phyloP scores from a whole-genome alignment of 2,113 vertebrate genomes.

The Taurulus bubalis region DNA sequence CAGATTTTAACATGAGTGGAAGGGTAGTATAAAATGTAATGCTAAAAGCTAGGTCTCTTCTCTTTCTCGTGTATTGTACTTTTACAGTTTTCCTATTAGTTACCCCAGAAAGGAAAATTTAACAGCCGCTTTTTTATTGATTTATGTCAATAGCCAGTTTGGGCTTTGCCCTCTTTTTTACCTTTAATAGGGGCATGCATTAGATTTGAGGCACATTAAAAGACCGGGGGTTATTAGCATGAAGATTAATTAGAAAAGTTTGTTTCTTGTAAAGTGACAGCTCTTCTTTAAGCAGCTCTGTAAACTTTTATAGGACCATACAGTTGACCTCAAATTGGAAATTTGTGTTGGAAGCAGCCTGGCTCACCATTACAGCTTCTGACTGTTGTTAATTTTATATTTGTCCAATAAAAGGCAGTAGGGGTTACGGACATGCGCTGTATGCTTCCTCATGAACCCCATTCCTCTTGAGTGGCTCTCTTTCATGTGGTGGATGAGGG shows the following conservation, averaged over 20 bases:
- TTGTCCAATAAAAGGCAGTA: constrained; percentile 93
- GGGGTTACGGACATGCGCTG: constrained; percentile 76
- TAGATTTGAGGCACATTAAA: constrained; percentile 66
- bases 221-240: constrained; percentile 75
- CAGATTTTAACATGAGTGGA: constrained; percentile 72
- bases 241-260: constrained; percentile 86
- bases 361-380: constrained; percentile 85
- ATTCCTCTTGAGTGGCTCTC: constrained; percentile 31
- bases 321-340: constrained; percentile 95
- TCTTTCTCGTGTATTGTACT: constrained; percentile 73
- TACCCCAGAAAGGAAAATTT: constrained; percentile 73
- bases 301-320: constrained; percentile 95
- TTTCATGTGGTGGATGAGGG: constrained; percentile 49
- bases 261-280: constrained; percentile 84
- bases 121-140: constrained; percentile 79
- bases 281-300: constrained; percentile 87
- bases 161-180: constrained; percentile 56
- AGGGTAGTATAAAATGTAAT: constrained; percentile 76
- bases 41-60: constrained; percentile 74
- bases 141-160: constrained; percentile 79
- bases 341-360: constrained; percentile 91
- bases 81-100: constrained; percentile 81
- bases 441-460: constrained; percentile 46
- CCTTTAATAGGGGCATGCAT: constrained; percentile 72
- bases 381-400: constrained; percentile 98